A percentile compares a stretch with the other conserved stretches of the same genome.
Conservation (phyloP, 2,113 vertebrate species). For the human (Homo sapiens) region DNA sequence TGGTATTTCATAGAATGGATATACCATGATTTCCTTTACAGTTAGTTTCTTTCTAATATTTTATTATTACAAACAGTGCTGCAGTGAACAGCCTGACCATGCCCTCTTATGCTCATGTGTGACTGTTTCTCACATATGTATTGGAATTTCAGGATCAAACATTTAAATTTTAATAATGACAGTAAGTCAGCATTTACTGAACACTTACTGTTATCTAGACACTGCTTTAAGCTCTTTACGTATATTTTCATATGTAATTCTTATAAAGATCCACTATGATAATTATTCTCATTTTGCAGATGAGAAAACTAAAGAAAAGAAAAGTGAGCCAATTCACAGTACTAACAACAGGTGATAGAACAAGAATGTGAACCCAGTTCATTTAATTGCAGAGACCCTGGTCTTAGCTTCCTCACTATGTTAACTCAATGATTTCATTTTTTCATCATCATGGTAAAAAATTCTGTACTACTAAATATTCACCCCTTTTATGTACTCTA, state of each 20-base stretch:
- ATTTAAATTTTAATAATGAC: constrained; percentile 41
- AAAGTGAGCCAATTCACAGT: not conserved
- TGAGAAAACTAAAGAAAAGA: constrained; percentile 9
- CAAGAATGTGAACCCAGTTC: not conserved
- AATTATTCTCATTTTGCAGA: not conserved
- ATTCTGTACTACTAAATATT: not conserved
- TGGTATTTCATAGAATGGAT: not conserved
- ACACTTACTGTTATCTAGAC: not conserved
- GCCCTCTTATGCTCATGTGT: not conserved
- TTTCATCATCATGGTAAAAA: not conserved
- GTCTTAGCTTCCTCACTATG: not conserved
- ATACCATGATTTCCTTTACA: not conserved
- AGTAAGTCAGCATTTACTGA: not conserved
- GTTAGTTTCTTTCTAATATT: not conserved
- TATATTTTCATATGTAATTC: constrained; percentile 15
- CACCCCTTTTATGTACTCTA: not conserved
- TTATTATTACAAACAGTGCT: not conserved
- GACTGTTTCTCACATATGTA: not conserved
- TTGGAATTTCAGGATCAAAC: not conserved
- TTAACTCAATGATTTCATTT: not conserved
- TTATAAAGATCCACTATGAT: not conserved
- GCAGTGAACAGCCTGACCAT: not conserved
- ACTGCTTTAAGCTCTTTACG: not conserved
- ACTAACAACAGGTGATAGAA: not conserved
- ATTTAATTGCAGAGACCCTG: not conserved